A percentile compares a stretch with the other conserved stretches of the same genome.
Evolutionary conservation across 2,888 invertebrate species (phyloP).

Genomic region (Morinoia aosen): DNA sequence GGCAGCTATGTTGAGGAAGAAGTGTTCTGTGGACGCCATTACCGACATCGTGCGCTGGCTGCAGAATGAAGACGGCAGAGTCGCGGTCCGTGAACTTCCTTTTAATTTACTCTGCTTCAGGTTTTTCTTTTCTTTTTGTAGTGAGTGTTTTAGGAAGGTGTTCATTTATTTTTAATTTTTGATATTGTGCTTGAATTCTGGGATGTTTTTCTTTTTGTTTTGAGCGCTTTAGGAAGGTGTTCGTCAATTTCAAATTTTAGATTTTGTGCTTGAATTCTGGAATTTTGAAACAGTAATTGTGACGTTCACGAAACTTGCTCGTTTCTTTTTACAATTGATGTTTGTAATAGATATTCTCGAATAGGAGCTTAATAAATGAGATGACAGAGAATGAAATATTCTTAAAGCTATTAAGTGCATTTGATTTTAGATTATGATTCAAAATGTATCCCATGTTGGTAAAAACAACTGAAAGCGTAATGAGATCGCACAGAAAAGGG

Average conservation of each 20-base stretch:
- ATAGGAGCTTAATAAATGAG: not conserved
- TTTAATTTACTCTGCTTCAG: not conserved
- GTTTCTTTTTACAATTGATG: not conserved
- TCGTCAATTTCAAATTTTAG: not conserved
- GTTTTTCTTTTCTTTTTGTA: not conserved
- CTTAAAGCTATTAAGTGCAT: not conserved
- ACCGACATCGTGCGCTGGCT: slow-evolving; percentile 88
- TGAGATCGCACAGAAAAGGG: not conserved
- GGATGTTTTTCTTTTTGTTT: not conserved
- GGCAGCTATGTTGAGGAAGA: slow-evolving; percentile 94
- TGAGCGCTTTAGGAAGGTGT: not conserved
- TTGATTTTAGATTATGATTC: not conserved
- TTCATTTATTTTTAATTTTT: not conserved
- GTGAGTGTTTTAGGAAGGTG: not conserved
- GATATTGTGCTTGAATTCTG: not conserved
- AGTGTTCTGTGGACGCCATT: slow-evolving; percentile 85
- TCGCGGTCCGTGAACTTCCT: slow-evolving; percentile 80
- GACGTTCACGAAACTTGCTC: too few species aligned
- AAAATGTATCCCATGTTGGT: not conserved
- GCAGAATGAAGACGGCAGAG: slow-evolving; percentile 86
- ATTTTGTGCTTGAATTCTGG: not conserved
- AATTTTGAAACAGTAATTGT: too few species aligned
- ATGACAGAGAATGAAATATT: not conserved
- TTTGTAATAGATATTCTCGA: not conserved
- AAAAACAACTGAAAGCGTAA: not conserved